Conservation (phyloP, 2,113 vertebrate species). For the Neogale vison region DNA sequence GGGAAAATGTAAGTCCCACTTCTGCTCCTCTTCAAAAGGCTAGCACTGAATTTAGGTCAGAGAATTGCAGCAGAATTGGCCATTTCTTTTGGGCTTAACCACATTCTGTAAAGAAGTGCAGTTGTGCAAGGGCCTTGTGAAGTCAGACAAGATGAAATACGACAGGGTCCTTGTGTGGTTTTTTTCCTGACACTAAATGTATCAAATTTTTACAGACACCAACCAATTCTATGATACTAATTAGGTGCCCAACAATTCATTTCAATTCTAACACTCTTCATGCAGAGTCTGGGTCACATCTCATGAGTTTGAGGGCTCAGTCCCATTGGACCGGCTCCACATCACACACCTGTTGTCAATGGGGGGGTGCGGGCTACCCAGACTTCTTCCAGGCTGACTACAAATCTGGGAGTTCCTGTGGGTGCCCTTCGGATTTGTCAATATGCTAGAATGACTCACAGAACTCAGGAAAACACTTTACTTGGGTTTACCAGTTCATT, state of each 20-base stretch:
- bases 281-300: not conserved
- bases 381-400: not conserved
- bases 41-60: conserved; percentile 64
- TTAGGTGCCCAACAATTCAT: not conserved
- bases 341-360: not conserved
- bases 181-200: not conserved
- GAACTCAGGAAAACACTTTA: not conserved
- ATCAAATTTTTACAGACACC: not conserved
- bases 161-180: not conserved
- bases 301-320: not conserved
- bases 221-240: not conserved
- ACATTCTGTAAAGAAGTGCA: conserved; percentile 53
- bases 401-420: not conserved
- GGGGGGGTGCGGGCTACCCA: not conserved
- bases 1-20: not conserved
- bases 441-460: not conserved
- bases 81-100: conserved; percentile 39
- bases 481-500: not conserved
- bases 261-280: not conserved
- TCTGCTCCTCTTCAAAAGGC: not conserved
- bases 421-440: not conserved
- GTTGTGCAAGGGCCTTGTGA: not conserved
- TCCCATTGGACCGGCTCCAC: not conserved
- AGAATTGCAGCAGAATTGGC: not conserved
- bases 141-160: not conserved